Base-by-base conservation (phyloP, 2,888 invertebrate genomes). In the Coelinius sp. region DNA sequence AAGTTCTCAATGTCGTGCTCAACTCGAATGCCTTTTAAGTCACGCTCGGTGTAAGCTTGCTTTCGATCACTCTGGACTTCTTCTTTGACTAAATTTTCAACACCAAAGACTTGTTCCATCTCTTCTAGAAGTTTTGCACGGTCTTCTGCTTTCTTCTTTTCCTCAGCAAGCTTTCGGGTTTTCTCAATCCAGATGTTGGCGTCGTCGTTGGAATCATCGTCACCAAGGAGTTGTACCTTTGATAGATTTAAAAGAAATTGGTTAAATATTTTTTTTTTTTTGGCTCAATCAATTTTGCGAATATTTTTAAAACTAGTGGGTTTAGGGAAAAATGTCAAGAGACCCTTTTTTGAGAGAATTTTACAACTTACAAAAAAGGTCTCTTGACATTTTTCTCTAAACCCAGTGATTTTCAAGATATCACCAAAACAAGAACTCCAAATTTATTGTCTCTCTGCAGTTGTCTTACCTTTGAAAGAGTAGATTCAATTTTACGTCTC, bases 41-140 rank as follows among this genome's bases (percentile, higher is more conserved):
- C 90, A 80, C 89, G 90, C 62, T 92, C 91, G 0, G 91, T 89
- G 88, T 97, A 97, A 4, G 92, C 90, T 63, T 88, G 87, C 52
- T 86, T 89, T 25, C 91, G 89, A 64, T 91, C 91, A 73, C 88
- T 89, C 64, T 89, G 89, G 76, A 91, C 91, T 81, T 95, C 95
- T 78, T 94, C 92, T 76, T 94, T 94, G n/a, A 98, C 91, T 62
- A 97, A 89, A 80, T 93, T 94, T 12, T 93, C 92, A 74, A 97
- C 93, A 31, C 97, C 98, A 90, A 98, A 98, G 86, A 95, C 97
- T 78, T 92, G 94, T 88, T 99, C 99, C 90, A 99, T 91, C 88
- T 98, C 97, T 88, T 98, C 97, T 83, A 99, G 88, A 90, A 95
- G 91, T 86, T 96, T 97, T 22, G 97, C 98, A 88, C 95, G 90